A percentile compares a stretch with the other conserved stretches of the same genome.
phyloP scores from a whole-genome alignment of 2,888 invertebrate species.

The Drosophila barbarae region DNA sequence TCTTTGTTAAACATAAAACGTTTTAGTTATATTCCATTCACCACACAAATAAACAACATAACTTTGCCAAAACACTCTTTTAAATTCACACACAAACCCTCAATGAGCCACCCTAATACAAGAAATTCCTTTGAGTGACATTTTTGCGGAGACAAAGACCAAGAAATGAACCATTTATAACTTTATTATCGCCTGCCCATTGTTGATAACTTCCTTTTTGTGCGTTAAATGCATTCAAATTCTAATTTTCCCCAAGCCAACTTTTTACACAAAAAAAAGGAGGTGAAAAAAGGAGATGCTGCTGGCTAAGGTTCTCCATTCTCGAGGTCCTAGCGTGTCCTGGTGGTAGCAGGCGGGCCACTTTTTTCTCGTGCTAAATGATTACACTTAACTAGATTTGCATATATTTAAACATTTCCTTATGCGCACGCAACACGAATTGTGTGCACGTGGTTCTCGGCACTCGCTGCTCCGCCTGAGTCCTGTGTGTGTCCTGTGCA shows the following conservation, averaged over 20 bases:
- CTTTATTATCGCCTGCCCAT: conserved; percentile 42
- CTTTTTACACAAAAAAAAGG: conserved; percentile 14
- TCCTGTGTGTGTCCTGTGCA: conserved; percentile 55
- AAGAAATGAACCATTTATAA: conserved; percentile 39
- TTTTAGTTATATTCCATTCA: too few relatives aligned
- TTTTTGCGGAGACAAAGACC: neutral
- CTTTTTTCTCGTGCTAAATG: conserved; percentile 69
- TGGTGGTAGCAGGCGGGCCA: conserved; percentile 35
- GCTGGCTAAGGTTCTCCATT: conserved; percentile 2
- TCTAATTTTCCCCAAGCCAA: conserved; percentile 57
- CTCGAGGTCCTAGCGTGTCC: conserved; percentile 6
- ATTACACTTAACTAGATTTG: conserved; percentile 75
- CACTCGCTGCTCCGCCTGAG: conserved; percentile 7
- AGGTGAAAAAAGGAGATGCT: conserved; percentile 2
- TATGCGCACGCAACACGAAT: conserved; percentile 69
- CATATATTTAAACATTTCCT: conserved; percentile 75
- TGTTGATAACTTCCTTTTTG: conserved; percentile 36
- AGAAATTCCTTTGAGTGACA: conserved; percentile 8
- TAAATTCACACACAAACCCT: neutral
- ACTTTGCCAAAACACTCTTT: neutral
- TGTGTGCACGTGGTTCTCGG: conserved; percentile 64
- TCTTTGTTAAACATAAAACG: neutral
- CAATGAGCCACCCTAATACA: conserved; percentile 2
- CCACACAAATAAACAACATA: neutral
- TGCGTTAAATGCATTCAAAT: conserved; percentile 70